phyloP scores from a whole-genome alignment of 2,797 vertebrate species.

The Chanos chanos region DNA sequence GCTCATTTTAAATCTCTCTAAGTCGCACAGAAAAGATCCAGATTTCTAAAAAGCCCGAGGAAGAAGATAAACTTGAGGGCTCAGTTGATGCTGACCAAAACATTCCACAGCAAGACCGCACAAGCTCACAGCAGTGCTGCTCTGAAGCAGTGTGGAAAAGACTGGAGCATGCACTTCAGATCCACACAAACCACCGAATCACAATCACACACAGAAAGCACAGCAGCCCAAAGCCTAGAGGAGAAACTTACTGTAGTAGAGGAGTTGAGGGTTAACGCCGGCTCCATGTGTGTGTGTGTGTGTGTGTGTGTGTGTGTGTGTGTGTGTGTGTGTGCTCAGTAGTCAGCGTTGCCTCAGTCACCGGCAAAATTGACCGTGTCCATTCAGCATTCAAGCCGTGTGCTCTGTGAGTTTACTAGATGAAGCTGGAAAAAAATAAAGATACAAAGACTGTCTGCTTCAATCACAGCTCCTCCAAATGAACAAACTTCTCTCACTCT shows the following conservation, averaged over 20 bases:
- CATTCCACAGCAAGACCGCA: constrained; percentile 66
- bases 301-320: constrained; percentile 51
- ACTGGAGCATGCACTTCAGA: too few species aligned
- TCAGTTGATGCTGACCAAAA: constrained; percentile 59
- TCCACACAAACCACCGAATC: too few species aligned
- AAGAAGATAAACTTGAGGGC: constrained; percentile 4
- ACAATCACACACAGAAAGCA: background rate
- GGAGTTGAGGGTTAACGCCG: constrained; percentile 72
- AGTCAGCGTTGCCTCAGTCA: constrained; percentile 64
- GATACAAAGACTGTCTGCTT: constrained; percentile 20
- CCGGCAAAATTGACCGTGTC: constrained; percentile 62
- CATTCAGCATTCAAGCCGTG: constrained; percentile 55
- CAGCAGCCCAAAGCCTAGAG: too few species aligned
- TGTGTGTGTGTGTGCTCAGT: constrained; percentile 59
- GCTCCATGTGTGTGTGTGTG: constrained; percentile 66
- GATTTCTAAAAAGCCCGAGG: background rate
- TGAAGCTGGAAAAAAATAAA: constrained; percentile 32
- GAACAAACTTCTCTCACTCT: constrained; percentile 15
- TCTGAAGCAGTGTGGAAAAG: constrained; percentile 45
- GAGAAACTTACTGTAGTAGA: constrained; percentile 64
- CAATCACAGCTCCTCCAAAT: constrained; percentile 32
- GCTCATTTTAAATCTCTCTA: too few species aligned
- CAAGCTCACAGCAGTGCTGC: constrained; percentile 58
- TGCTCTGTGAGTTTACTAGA: constrained; percentile 32
- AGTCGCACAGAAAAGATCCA: background rate